Conservation (phyloP, 2,113 vertebrate species). For the Cervus canadensis region DNA sequence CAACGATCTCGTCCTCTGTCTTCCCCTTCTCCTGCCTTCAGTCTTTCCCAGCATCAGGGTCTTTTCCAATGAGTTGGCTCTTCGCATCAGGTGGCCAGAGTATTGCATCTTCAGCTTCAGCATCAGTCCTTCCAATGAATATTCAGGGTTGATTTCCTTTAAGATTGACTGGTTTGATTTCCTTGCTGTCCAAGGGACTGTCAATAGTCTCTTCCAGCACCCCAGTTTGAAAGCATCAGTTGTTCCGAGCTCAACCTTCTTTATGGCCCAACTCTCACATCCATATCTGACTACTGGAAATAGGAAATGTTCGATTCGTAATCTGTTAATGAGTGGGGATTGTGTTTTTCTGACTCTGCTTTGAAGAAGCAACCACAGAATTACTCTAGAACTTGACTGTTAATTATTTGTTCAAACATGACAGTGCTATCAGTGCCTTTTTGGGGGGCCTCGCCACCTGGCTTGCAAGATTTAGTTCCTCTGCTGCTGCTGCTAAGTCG, state of each 20-base stretch:
- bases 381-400: background rate
- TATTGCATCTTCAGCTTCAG: background rate
- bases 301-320: background rate
- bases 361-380: background rate
- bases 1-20: background rate
- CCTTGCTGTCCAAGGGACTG: background rate
- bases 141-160: background rate
- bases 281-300: background rate
- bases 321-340: background rate
- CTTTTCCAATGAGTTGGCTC: background rate
- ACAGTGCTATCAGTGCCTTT: background rate
- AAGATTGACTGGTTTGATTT: background rate
- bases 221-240: background rate
- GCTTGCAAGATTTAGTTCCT: background rate
- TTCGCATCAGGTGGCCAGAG: background rate
- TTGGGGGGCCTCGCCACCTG: background rate
- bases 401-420: background rate
- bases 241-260: background rate
- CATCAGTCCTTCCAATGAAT: background rate
- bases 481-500: no score
- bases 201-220: background rate
- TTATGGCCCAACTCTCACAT: background rate
- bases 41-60: background rate
- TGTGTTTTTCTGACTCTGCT: background rate
- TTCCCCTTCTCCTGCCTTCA: background rate